A percentile compares a stretch with the other conserved stretches of the same genome.
phyloP scores from a whole-genome alignment of 2,888 invertebrate species.

The Gisinianus flammeolus region DNA sequence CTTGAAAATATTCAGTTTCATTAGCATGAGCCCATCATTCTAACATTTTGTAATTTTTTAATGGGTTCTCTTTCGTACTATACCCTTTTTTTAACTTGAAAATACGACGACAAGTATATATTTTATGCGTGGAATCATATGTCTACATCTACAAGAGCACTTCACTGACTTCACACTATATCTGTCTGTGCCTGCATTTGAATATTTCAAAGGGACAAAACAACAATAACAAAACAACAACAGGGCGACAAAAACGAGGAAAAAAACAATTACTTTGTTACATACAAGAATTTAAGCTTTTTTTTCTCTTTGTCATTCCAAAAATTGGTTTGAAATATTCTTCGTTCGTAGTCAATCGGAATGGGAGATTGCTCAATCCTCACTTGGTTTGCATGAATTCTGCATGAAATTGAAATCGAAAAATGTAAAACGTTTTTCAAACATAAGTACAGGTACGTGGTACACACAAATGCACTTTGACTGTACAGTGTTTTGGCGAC shows the following conservation, averaged over 20 bases:
- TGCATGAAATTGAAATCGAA: neutral
- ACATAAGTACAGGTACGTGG: neutral
- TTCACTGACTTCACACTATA: neutral
- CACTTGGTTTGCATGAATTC: neutral
- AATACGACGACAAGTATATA: neutral
- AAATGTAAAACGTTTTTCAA: neutral
- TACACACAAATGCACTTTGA: neutral
- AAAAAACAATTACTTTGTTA: neutral
- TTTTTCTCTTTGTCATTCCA: neutral
- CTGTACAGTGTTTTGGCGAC: neutral
- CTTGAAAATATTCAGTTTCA: neutral
- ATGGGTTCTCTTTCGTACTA: neutral
- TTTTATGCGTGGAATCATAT: neutral
- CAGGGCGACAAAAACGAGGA: neutral
- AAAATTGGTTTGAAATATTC: neutral
- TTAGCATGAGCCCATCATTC: neutral
- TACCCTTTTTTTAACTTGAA: neutral
- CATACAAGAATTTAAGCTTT: neutral
- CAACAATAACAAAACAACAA: neutral
- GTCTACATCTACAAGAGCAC: neutral
- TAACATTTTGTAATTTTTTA: neutral
- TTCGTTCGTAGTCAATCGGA: neutral
- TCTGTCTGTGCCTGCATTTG: neutral
- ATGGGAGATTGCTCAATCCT: neutral
- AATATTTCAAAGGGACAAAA: neutral